Evolutionary conservation across 2,888 invertebrate genomes (phyloP).

Genomic region (Thecophora atra): DNA sequence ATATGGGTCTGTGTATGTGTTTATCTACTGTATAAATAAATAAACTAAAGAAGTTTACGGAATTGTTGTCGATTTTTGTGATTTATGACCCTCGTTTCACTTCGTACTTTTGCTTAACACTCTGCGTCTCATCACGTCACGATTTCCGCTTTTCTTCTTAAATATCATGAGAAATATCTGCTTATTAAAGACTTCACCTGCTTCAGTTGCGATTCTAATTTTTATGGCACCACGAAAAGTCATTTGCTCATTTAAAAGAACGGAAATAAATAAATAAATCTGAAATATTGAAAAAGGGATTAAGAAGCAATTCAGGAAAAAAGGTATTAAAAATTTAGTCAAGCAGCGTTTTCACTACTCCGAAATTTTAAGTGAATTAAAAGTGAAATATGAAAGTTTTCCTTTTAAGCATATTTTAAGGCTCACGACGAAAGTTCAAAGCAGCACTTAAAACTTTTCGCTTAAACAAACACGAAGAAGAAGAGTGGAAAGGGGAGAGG

Average conservation of each 20-base stretch:
- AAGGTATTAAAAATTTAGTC: not conserved
- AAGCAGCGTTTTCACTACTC: not conserved
- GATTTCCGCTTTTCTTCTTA: too few species aligned
- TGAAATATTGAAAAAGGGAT: not conserved
- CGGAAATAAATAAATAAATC: too few species aligned
- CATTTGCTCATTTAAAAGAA: too few species aligned
- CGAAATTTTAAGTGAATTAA: not conserved
- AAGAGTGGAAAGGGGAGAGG: too few species aligned
- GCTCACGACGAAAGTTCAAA: not conserved
- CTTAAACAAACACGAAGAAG: too few species aligned
- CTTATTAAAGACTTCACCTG: too few species aligned
- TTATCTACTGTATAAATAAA: not conserved
- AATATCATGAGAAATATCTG: too few species aligned
- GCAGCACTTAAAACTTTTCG: not conserved
- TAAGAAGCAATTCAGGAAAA: not conserved
- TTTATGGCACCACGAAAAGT: too few species aligned
- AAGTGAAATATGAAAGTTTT: not conserved
- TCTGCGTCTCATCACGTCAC: conserved; percentile 16
- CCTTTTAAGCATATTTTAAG: not conserved
- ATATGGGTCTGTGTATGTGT: conserved; percentile 8
- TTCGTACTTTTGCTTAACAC: conserved; percentile 26
- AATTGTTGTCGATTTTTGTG: conserved; percentile 13
- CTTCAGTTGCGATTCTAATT: too few species aligned
- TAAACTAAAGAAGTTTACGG: not conserved
- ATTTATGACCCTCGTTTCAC: conserved; percentile 22